Evolutionary conservation across 1,140 invertebrate genomes (phyloP), one percentile per base, ranked within the genome.

Genomic region (Hycleus phaleratus): DNA sequence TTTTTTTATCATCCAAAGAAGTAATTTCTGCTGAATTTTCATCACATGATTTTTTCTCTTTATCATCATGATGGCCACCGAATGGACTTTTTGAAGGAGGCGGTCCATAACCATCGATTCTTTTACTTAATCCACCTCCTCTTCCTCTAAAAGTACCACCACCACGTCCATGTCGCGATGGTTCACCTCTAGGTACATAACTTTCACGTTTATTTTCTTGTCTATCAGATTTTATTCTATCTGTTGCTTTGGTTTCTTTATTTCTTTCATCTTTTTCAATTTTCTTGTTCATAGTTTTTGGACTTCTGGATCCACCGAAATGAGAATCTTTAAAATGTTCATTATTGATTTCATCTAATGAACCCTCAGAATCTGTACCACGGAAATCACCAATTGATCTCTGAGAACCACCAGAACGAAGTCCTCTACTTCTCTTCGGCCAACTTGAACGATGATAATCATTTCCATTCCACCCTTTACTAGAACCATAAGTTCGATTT

Each of bases 121-220:
- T 74, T 59, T 82, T 83, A 32, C 79, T 63, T 26, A 77, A 73
- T 42, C 78, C 74, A 12, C 75, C 77, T 57, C 78, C 71, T 18
- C 71, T 64, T 38, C 78, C 68, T 6, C 78, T 71, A 3, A 79
- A 70, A 42, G 83, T 84, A 55, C 85, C 84, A 43, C 85, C 85
- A 51, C 86, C 86, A 44, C 87, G 77, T 26, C 88, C 88, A 32
- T 86, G 81, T 51, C 88, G 76, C 3, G 89, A 91, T 0, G 89
- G 90, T 70, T 92, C 89, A 3, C 90, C 90, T 10, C 88, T 80
- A 0, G 88, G 90, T 8, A 87, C 84, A 75, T 91, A 90, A 49
- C 81, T 82, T 61, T 81, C 80, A 2, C 76, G 72, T 58, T 69
- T 77, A 74, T 71, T 40, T 58, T 74, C 72, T 12, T 74, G 71